Percentiles rank a stretch among this genome's conserved stretches.
Evolutionary conservation across 2,113 vertebrate species (phyloP).

Genomic region (Ursus arctos): DNA sequence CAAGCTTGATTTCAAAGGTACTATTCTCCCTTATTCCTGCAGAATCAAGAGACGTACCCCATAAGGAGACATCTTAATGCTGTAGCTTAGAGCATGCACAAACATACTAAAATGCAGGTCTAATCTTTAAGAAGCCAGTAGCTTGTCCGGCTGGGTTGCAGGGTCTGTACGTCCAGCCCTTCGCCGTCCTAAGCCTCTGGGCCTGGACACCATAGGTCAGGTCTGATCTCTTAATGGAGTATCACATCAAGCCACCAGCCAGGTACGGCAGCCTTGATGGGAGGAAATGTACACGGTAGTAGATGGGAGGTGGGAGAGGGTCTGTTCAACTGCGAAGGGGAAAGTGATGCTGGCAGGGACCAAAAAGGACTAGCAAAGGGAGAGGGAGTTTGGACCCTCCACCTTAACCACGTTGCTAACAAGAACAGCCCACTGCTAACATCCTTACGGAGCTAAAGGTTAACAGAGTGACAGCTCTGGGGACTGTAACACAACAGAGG

Average conservation of each 20-base stretch:
- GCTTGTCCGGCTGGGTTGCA: not conserved
- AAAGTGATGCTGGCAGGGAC: not conserved
- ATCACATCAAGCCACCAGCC: not conserved
- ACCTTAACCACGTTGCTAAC: no score
- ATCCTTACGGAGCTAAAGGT: not conserved
- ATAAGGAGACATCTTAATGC: not conserved
- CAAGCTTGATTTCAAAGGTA: slow-evolving; percentile 56
- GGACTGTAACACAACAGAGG: not conserved
- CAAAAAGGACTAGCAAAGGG: not conserved
- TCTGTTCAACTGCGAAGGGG: not conserved
- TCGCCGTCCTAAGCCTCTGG: not conserved
- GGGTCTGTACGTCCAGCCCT: fast-evolving
- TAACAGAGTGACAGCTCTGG: not conserved
- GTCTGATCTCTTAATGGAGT: not conserved
- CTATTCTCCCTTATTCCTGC: not conserved
- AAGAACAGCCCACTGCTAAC: not conserved
- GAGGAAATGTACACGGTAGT: not conserved
- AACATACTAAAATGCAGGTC: no score
- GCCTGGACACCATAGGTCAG: not conserved
- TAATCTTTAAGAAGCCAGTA: not conserved
- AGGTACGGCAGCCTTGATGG: not conserved
- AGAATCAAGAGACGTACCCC: not conserved
- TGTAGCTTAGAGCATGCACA: not conserved
- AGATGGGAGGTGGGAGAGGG: not conserved
- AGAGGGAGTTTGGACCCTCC: not conserved